These are phyloP conservation scores for Oreohelix idahoensis DNA, from an alignment of 1,140 invertebrate genomes.

Conservation along the genomic window DNA sequence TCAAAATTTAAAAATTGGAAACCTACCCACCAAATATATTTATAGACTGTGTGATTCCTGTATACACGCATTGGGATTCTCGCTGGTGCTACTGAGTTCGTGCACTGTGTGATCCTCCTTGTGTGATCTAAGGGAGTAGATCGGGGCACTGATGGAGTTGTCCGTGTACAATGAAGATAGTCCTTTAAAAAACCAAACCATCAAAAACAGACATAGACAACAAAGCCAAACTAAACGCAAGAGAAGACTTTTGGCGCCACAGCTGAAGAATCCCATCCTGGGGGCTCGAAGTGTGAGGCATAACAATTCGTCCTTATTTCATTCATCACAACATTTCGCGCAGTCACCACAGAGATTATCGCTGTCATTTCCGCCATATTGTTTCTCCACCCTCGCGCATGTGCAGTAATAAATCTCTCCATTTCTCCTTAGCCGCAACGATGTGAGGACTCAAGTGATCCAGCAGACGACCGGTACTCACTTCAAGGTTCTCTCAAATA, in stretches of 20 bases:
- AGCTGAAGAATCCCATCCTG: neutral
- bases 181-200: neutral
- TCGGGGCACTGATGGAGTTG: too few species aligned
- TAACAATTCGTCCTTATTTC: neutral
- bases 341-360: slow-evolving; percentile 28
- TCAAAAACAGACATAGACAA: too few species aligned
- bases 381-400: slow-evolving; percentile 8
- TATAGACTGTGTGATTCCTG: too few species aligned
- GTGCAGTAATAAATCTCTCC: slow-evolving; percentile 18
- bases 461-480: neutral
- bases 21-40: too few species aligned
- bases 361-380: slow-evolving; percentile 35
- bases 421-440: slow-evolving; percentile 6
- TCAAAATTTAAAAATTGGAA: too few species aligned
- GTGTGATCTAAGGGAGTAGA: too few species aligned
- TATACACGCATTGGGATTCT: too few species aligned
- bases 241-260: neutral
- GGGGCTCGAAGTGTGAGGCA: neutral
- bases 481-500: neutral
- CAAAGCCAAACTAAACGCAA: neutral
- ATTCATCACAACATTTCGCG: slow-evolving; percentile 24
- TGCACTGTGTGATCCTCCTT: too few species aligned
- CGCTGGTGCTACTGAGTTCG: too few species aligned
- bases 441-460: neutral
- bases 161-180: too few species aligned